Evolutionary conservation across 2,797 vertebrate species (phyloP).

Genomic region (Aselliscus stoliczkanus): DNA sequence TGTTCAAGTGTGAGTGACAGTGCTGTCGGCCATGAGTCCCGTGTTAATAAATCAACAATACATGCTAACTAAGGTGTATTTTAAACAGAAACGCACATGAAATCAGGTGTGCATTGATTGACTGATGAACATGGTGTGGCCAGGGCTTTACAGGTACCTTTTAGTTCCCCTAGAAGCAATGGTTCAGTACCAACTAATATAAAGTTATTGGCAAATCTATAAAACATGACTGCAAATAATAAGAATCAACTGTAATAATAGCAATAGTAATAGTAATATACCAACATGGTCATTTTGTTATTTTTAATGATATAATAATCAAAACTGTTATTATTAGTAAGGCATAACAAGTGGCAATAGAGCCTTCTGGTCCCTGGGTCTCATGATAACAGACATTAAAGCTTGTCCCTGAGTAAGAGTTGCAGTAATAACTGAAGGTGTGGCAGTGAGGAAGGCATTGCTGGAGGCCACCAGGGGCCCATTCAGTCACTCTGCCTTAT

Average conservation of each 20-base stretch:
- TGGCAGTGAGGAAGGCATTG: neutral
- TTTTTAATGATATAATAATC: neutral
- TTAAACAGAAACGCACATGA: neutral
- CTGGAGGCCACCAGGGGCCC: neutral
- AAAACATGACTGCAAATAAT: neutral
- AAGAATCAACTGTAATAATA: neutral
- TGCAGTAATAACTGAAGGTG: neutral
- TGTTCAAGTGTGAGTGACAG: neutral
- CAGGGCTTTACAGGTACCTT: neutral
- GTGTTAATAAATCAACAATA: neutral
- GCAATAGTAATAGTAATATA: neutral
- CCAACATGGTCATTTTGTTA: neutral
- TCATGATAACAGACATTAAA: neutral
- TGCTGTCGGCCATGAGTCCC: neutral
- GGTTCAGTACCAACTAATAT: neutral
- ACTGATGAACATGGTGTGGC: neutral
- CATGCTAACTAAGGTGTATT: neutral
- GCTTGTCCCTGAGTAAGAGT: neutral
- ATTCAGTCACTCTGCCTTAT: neutral
- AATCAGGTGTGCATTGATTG: neutral
- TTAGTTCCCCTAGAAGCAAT: neutral
- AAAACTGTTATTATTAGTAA: neutral
- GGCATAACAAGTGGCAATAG: neutral
- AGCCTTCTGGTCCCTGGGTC: neutral
- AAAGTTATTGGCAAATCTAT: neutral